Conservation (phyloP, 2,113 vertebrate species). For the Phalacrocorax aristotelis region DNA sequence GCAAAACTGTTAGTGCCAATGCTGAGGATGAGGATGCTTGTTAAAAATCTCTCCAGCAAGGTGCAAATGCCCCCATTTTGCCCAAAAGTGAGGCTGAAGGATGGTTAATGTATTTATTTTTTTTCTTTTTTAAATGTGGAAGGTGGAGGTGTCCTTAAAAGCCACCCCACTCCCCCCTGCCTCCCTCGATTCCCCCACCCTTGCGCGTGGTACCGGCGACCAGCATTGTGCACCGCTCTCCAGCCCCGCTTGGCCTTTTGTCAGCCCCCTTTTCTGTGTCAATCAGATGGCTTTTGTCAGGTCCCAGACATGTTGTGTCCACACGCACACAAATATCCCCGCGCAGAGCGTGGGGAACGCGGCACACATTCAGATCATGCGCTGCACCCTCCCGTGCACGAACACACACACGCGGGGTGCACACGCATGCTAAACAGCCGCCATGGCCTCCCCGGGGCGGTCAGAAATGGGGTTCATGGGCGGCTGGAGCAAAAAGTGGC, state of each 20-base stretch:
- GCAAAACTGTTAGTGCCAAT: fast-evolving
- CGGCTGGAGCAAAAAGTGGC: background rate
- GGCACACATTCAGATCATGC: background rate
- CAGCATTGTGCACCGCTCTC: conserved; percentile 35
- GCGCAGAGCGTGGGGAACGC: background rate
- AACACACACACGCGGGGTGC: background rate
- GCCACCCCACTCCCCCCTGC: background rate
- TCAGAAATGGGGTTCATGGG: fast-evolving
- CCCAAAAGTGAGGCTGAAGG: background rate
- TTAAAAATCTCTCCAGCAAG: background rate
- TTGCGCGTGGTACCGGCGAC: background rate
- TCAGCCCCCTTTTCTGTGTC: conserved; percentile 64
- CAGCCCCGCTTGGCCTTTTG: conserved; percentile 51
- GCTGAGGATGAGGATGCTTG: background rate
- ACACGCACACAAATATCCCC: conserved; percentile 42
- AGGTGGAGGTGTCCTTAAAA: background rate
- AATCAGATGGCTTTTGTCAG: conserved; percentile 55
- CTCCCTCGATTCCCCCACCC: background rate
- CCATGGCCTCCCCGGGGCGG: fast-evolving
- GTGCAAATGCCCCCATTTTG: fast-evolving
- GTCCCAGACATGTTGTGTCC: conserved; percentile 61
- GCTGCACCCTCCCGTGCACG: background rate
- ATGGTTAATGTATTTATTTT: fast-evolving
- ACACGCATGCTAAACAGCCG: fast-evolving
- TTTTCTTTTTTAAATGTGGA: fast-evolving